Percentiles rank a stretch among this genome's conserved stretches.
phyloP scores from a whole-genome alignment of 2,888 invertebrate species.

The Deroplatys truncata region DNA sequence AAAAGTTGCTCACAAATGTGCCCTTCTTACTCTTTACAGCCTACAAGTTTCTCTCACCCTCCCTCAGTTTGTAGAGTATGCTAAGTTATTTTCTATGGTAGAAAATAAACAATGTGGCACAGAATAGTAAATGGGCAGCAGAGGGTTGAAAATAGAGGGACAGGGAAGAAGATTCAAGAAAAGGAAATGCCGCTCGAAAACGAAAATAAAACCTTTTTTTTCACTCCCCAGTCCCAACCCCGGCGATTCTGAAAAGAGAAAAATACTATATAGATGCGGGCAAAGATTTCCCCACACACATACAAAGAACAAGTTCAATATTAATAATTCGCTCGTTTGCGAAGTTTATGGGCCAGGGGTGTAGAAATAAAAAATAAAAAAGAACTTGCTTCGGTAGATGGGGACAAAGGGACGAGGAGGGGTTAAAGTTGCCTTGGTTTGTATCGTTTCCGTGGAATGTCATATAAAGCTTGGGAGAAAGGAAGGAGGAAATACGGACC shows the following conservation, averaged over 20 bases:
- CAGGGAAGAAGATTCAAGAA: not conserved
- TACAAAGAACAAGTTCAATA: slow-evolving; percentile 30
- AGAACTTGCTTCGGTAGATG: not conserved
- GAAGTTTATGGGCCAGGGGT: slow-evolving; percentile 24
- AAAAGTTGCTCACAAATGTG: not conserved
- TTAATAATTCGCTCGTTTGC: slow-evolving; percentile 32
- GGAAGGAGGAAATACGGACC: not conserved
- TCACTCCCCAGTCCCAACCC: not conserved
- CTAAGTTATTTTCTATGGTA: slow-evolving; percentile 9
- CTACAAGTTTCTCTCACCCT: not conserved
- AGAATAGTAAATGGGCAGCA: not conserved
- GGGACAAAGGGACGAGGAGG: not conserved
- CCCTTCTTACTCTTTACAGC: not conserved
- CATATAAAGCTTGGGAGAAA: slow-evolving; percentile 12
- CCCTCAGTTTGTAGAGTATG: not conserved
- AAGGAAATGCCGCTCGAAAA: not conserved
- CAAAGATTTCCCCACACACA: slow-evolving; percentile 27
- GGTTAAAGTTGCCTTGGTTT: slow-evolving; percentile 4
- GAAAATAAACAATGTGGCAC: slow-evolving; percentile 10
- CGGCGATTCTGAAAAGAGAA: not conserved
- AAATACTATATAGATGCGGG: not conserved
- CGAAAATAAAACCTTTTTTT: slow-evolving; percentile 2
- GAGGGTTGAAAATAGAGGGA: not conserved
- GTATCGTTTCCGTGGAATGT: slow-evolving; percentile 20
- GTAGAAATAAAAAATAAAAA: slow-evolving; percentile 11